Evolutionary conservation across 2,113 vertebrate species (phyloP).

Genomic region (Brachypteracias leptosomus): DNA sequence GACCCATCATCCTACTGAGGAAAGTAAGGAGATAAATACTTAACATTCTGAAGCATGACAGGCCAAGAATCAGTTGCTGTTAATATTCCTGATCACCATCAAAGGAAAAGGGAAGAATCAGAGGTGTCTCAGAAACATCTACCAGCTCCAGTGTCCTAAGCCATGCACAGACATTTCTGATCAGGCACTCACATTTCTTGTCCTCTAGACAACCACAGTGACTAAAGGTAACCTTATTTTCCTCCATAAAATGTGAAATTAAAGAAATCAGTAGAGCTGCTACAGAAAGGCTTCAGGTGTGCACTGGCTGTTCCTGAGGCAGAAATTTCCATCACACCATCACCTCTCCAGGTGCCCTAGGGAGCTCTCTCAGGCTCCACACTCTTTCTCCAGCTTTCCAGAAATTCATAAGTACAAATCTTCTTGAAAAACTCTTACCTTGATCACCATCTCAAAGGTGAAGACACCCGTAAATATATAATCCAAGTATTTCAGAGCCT

Average conservation of each 20-base stretch:
- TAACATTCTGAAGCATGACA: not conserved
- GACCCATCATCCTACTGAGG: not conserved
- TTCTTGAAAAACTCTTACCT: conserved; percentile 77
- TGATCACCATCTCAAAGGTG: conserved; percentile 99
- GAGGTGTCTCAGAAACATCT: not conserved
- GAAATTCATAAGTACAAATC: not conserved
- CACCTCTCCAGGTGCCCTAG: not conserved
- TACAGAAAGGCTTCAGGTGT: not conserved
- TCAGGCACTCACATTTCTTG: not conserved
- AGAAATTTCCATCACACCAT: not conserved
- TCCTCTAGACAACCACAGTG: not conserved
- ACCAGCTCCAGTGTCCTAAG: not conserved
- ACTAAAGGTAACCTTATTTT: not conserved
- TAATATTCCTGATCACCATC: not conserved
- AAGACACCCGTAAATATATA: conserved; percentile 98
- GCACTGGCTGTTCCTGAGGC: not conserved
- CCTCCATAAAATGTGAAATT: not conserved
- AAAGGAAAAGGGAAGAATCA: not conserved
- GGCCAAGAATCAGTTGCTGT: not conserved
- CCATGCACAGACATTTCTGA: not conserved
- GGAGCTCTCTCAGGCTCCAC: not conserved
- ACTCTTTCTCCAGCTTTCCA: not conserved
- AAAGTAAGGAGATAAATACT: not conserved
- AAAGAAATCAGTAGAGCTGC: not conserved
- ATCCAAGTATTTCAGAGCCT: conserved; percentile 97